Base-by-base conservation (phyloP, 2,797 vertebrate genomes). In the Lepilemur ruficaudatus region DNA sequence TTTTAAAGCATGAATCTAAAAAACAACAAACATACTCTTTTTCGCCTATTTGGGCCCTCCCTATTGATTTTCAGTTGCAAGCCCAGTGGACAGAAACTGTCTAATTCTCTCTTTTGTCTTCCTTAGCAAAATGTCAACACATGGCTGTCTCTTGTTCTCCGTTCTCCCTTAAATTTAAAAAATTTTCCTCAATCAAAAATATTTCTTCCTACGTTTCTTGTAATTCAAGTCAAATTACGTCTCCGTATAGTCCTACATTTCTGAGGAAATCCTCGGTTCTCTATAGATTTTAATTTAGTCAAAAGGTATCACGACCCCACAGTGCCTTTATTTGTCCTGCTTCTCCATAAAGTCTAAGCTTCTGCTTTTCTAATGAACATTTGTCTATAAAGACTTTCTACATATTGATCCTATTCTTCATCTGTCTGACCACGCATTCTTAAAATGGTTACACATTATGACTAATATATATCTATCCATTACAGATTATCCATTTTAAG, bases 1-100 rank as follows among this genome's bases (percentile, higher is more conserved):
- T 89, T 80, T 89, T 89, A 83, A 96, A 94, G 57, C 23, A 91
- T 91, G 9, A 78, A 80, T 95, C 63, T 78, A 95, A 92, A 57
- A 65, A 94, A 48, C 10, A 83, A 87, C 41, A 83, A 17, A 86
- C 10, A 6, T 11, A 14, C 75, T 85, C 20, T 70, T 85, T 69
- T 93, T 50, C 55, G 93, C 48, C 38, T 35, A 76, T 93, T 69
- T 89, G 35, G 15, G 30, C 2, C 10, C 35, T 57, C 18, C 38
- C 14, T 70, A 84, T 14, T 86, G 35, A 94, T 50, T 97, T 80
- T n/a, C 55, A 41, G 57, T 32, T 87, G 7, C 10, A 92, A 95
- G 94, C 43, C 57, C 23, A 83, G 72, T 35, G 43, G 30, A 87
- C 23, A 30, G 38, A 82, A 17, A 59, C 7, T 41, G 7, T 76